Percentiles rank a stretch among this genome's conserved stretches.
Evolutionary conservation across 2,113 vertebrate genomes (phyloP).

Genomic region (Syngnathus scovelli): DNA sequence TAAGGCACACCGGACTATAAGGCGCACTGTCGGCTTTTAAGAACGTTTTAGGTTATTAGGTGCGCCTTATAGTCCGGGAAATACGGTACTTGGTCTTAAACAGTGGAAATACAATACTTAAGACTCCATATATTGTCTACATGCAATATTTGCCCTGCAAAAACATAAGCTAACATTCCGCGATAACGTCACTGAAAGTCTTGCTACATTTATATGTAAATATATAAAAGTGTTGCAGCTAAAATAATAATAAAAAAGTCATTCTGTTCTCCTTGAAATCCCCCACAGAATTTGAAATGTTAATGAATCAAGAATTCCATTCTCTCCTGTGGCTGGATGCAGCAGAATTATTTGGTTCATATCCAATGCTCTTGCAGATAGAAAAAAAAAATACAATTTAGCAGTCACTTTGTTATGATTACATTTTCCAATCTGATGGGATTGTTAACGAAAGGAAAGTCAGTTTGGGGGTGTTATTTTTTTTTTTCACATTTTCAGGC

Average conservation of each 20-base stretch:
- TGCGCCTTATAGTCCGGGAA: no score
- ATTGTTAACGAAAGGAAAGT: slow-evolving; percentile 39
- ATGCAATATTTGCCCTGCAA: background rate
- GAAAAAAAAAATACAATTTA: slow-evolving; percentile 27
- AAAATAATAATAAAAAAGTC: background rate
- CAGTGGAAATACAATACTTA: no score
- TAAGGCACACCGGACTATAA: no score
- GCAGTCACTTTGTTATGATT: slow-evolving; percentile 49
- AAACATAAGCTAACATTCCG: background rate
- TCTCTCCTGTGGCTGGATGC: slow-evolving; percentile 18
- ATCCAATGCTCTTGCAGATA: slow-evolving; percentile 18
- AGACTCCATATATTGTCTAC: background rate
- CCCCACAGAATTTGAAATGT: slow-evolving; percentile 17
- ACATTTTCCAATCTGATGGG: slow-evolving; percentile 48
- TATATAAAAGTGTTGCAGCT: background rate
- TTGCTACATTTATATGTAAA: background rate
- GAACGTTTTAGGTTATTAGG: no score
- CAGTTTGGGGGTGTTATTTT: slow-evolving; percentile 9
- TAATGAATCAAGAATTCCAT: slow-evolving; percentile 21
- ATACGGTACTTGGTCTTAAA: no score
- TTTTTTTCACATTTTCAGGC: slow-evolving; percentile 12
- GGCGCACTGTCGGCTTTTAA: no score
- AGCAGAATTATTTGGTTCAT: slow-evolving; percentile 32
- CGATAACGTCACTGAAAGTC: background rate
- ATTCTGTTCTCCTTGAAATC: background rate